Conservation (phyloP, 2,888 invertebrate genomes). For the Tenthredo mesomela region DNA sequence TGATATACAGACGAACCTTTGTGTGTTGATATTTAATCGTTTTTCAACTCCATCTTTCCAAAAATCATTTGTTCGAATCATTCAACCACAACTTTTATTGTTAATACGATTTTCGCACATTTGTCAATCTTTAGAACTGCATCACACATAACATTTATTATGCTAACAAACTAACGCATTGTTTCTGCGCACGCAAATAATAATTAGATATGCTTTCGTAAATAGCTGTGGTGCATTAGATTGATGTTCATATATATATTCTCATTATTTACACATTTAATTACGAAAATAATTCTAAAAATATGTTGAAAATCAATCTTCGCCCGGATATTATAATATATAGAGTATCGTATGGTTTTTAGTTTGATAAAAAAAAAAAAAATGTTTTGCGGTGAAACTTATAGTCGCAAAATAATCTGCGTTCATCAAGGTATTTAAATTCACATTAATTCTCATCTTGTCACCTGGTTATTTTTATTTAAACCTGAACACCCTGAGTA, state of each 20-base stretch:
- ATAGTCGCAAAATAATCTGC: not conserved
- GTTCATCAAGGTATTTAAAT: not conserved
- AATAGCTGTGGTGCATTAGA: constrained; percentile 25
- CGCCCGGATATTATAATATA: not conserved
- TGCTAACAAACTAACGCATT: constrained; percentile 20
- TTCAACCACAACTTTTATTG: not conserved
- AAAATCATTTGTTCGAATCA: not conserved
- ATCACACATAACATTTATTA: not conserved
- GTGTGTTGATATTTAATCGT: not conserved
- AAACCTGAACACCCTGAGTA: constrained; percentile 26
- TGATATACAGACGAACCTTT: not conserved
- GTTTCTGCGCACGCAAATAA: not conserved
- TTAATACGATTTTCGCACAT: constrained; percentile 10
- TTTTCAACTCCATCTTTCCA: not conserved
- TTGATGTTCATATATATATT: constrained; percentile 3
- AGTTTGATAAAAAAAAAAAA: not conserved
- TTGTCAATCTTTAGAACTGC: not conserved
- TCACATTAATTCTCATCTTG: not conserved
- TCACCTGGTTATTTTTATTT: not conserved
- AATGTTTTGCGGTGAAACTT: no score
- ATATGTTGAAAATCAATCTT: not conserved
- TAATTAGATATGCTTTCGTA: constrained; percentile 1
- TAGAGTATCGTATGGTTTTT: not conserved
- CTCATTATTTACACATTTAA: not conserved
- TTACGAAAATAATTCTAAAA: not conserved